Percentiles rank a stretch among this genome's conserved stretches.
Conservation (phyloP, 1,140 invertebrate genomes). For the Cyrtorhinus lividipennis region DNA sequence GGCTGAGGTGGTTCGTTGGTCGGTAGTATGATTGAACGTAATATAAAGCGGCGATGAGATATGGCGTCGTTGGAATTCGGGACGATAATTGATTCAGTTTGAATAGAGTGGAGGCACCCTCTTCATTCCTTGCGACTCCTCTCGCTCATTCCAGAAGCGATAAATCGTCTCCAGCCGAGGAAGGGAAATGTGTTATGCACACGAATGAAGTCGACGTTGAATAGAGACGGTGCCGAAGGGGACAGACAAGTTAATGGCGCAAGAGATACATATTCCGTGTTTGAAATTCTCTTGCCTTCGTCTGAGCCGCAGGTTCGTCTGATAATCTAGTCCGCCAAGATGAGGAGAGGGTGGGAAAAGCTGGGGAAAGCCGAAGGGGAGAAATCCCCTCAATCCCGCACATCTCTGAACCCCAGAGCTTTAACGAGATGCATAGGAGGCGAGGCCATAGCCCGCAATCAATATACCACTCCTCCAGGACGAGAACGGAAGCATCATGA, state of each 20-base stretch:
- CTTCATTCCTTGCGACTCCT: too few species aligned
- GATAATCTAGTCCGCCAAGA: background rate
- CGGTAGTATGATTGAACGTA: too few species aligned
- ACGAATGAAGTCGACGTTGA: background rate
- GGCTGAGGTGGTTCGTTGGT: too few species aligned
- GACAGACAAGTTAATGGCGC: background rate
- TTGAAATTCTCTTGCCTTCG: background rate
- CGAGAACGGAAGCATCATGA: background rate
- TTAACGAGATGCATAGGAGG: background rate
- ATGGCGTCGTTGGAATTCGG: too few species aligned
- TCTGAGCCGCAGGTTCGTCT: background rate
- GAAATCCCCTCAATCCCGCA: background rate
- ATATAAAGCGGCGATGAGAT: too few species aligned
- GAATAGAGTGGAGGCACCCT: too few species aligned
- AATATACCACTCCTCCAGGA: background rate
- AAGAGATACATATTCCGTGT: background rate
- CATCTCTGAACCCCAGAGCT: background rate
- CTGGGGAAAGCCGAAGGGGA: background rate
- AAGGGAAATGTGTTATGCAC: background rate
- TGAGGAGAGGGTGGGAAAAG: background rate
- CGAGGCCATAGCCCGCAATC: background rate
- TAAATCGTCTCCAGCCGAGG: background rate
- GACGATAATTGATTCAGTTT: too few species aligned
- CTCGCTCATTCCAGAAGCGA: too few species aligned
- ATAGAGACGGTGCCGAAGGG: background rate